A percentile compares a stretch with the other conserved stretches of the same genome.
phyloP scores from a whole-genome alignment of 2,888 invertebrate genomes.

The Gerosis bhagava region DNA sequence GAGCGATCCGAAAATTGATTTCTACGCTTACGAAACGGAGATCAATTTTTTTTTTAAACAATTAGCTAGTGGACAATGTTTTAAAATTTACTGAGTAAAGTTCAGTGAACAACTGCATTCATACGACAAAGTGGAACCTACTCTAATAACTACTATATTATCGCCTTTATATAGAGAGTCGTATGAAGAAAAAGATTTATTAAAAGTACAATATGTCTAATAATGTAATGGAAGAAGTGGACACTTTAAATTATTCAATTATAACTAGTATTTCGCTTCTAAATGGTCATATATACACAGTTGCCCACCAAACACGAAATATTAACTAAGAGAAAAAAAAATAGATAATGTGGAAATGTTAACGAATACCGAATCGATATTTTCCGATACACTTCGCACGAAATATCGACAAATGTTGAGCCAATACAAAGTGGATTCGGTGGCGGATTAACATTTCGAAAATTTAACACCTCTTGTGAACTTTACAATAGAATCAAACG shows the following conservation, averaged over 20 bases:
- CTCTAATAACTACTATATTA: too few relatives aligned
- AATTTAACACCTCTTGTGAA: conserved; percentile 51
- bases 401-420: conserved; percentile 15
- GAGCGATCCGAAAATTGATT: conserved; percentile 43
- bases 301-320: conserved; percentile 48
- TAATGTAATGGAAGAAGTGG: too few relatives aligned
- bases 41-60: conserved; percentile 67
- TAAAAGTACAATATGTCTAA: too few relatives aligned
- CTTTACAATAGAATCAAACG: conserved; percentile 28
- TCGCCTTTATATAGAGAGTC: conserved; percentile 10
- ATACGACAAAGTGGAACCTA: not conserved
- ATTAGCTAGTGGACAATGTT: conserved; percentile 57
- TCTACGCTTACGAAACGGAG: conserved; percentile 52
- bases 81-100: conserved; percentile 36
- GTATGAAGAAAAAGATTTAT: not conserved
- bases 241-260: too few relatives aligned
- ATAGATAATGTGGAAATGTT: too few relatives aligned
- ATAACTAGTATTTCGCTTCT: too few relatives aligned
- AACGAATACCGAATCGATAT: conserved; percentile 48
- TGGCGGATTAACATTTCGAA: conserved; percentile 52
- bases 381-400: conserved; percentile 31
- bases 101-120: conserved; percentile 23
- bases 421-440: conserved; percentile 32
- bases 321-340: conserved; percentile 42
- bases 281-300: conserved; percentile 6